phyloP scores from a whole-genome alignment of 1,140 invertebrate species.

The Scaptomyza montana region DNA sequence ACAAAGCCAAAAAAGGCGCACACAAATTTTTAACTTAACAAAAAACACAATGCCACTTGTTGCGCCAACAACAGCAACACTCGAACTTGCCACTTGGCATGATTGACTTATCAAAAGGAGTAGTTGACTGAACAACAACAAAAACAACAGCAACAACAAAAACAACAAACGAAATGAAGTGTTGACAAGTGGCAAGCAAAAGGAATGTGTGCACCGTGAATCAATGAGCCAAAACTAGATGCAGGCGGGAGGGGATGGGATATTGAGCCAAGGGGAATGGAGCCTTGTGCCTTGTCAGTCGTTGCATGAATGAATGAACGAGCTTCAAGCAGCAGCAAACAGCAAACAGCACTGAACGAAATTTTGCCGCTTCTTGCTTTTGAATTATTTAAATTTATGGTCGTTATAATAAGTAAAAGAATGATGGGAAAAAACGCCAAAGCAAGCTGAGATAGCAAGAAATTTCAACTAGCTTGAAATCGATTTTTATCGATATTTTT shows the following conservation, averaged over 20 bases:
- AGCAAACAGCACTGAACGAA: not conserved
- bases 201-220: slow-evolving; percentile 78
- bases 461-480: too few relatives aligned
- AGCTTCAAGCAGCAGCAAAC: slow-evolving; percentile 25
- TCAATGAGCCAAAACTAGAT: slow-evolving; percentile 72
- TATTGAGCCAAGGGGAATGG: not conserved
- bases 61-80: slow-evolving; percentile 51
- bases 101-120: slow-evolving; percentile 81
- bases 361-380: too few relatives aligned
- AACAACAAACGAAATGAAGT: slow-evolving; percentile 64
- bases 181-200: slow-evolving; percentile 79
- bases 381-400: too few relatives aligned
- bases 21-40: not conserved
- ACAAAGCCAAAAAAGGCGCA: slow-evolving; percentile 6
- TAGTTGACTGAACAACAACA: slow-evolving; percentile 42
- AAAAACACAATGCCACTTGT: slow-evolving; percentile 58
- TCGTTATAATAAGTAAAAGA: too few relatives aligned
- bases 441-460: too few relatives aligned
- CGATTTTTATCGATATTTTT: too few relatives aligned
- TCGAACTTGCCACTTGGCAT: slow-evolving; percentile 79
- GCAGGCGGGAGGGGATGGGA: not conserved
- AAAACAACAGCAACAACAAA: slow-evolving; percentile 20
- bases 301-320: slow-evolving; percentile 76
- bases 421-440: too few relatives aligned
- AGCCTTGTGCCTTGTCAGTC: not conserved